Evolutionary conservation across 1,140 invertebrate genomes (phyloP).

Genomic region (Episyrphus balteatus): DNA sequence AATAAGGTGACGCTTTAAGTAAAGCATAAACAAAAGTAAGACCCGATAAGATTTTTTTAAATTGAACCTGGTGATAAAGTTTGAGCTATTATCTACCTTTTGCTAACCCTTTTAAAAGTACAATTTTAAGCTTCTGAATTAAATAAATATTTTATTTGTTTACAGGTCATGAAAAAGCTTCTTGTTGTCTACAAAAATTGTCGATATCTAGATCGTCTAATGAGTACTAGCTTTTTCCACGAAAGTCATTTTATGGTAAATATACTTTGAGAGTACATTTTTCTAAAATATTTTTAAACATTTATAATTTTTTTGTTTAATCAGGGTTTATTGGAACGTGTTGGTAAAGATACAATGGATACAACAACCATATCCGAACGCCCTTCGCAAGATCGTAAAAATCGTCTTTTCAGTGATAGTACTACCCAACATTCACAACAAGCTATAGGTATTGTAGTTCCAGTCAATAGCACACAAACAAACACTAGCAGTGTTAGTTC

Average conservation of each 20-base stretch:
- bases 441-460: background rate
- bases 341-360: slow-evolving; percentile 40
- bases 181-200: slow-evolving; percentile 78
- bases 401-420: slow-evolving; percentile 11
- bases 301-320: background rate
- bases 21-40: no score
- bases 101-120: no score
- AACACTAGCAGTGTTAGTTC: background rate
- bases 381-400: slow-evolving; percentile 44
- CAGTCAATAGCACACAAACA: background rate
- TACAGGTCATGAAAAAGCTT: slow-evolving; percentile 60
- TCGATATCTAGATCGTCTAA: slow-evolving; percentile 68
- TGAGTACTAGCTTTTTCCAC: slow-evolving; percentile 77
- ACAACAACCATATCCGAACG: slow-evolving; percentile 40
- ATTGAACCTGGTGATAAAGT: no score
- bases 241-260: slow-evolving; percentile 55
- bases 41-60: no score
- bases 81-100: no score
- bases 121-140: no score
- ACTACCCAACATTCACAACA: no score
- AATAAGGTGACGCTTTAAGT: no score
- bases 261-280: background rate
- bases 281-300: background rate
- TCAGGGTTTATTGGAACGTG: slow-evolving; percentile 46
- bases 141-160: slow-evolving; percentile 18